Conservation (phyloP, 2,113 vertebrate species). For the Antechinus stuartii region DNA sequence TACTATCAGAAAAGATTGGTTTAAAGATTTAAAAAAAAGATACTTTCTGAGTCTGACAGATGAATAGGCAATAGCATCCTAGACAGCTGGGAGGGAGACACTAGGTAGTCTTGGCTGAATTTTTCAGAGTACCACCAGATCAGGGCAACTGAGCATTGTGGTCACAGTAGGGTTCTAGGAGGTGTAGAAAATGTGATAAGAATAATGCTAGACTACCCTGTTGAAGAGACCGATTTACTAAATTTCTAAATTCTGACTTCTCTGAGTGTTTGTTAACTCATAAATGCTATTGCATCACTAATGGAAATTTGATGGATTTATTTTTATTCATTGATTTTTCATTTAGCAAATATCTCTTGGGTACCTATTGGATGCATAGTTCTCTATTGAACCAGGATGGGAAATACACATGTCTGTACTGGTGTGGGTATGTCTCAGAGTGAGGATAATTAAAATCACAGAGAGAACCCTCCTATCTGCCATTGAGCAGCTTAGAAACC, state of each 20-base stretch:
- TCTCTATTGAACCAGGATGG: not conserved
- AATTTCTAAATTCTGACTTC: slow-evolving; percentile 26
- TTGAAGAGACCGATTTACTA: not conserved
- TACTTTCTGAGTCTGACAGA: slow-evolving; percentile 6
- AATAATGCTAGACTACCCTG: not conserved
- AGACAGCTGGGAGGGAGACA: not conserved
- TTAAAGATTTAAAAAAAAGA: slow-evolving; percentile 10
- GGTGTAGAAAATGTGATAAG: not conserved
- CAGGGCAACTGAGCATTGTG: not conserved
- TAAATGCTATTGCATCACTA: not conserved
- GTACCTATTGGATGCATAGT: not conserved
- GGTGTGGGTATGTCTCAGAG: not conserved
- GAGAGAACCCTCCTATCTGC: not conserved
- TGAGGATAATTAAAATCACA: not conserved
- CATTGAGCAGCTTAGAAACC: not conserved
- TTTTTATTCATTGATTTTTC: not conserved
- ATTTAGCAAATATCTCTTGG: not conserved
- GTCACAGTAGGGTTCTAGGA: not conserved
- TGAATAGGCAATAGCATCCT: not conserved
- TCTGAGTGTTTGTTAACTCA: not conserved
- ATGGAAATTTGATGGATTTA: not conserved
- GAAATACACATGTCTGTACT: not conserved
- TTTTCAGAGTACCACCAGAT: slow-evolving; percentile 32
- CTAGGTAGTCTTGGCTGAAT: slow-evolving; percentile 7
- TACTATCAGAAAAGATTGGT: not conserved